These are phyloP conservation scores for Frieseomelitta varia DNA, from an alignment of 1,140 invertebrate species.

Conservation along the genomic window DNA sequence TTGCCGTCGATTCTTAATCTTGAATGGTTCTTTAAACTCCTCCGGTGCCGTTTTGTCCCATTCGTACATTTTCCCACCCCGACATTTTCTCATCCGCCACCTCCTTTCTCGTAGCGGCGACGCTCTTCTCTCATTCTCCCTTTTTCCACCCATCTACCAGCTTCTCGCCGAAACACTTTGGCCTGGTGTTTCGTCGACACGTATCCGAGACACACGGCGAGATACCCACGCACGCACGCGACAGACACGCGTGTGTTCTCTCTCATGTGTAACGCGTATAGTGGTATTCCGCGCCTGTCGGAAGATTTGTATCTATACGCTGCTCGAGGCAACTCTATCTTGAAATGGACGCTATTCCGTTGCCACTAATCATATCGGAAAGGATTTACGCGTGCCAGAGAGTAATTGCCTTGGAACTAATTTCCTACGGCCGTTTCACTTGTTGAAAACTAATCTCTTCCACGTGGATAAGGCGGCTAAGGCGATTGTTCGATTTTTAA, in stretches of 20 bases:
- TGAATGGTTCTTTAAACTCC: constrained; percentile 21
- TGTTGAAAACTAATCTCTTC: neutral
- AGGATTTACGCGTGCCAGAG: constrained; percentile 29
- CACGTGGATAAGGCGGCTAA: neutral
- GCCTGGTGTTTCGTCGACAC: neutral
- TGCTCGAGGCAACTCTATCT: constrained; percentile 35
- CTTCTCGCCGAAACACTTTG: no score
- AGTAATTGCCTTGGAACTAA: constrained; percentile 39
- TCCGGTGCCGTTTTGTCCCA: constrained; percentile 2
- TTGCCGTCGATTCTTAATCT: constrained; percentile 36
- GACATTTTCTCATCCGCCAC: neutral
- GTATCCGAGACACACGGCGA: neutral
- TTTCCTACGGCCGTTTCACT: constrained; percentile 24
- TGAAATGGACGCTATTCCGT: constrained; percentile 24
- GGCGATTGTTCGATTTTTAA: neutral
- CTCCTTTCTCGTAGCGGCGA: neutral
- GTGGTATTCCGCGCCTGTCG: neutral
- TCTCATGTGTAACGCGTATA: neutral
- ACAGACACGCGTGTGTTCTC: neutral
- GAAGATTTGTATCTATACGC: constrained; percentile 43
- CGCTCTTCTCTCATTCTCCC: neutral
- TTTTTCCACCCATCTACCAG: neutral
- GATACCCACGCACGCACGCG: neutral
- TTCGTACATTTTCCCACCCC: neutral
- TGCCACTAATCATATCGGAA: constrained; percentile 46